These are phyloP conservation scores for Corvus moneduloides DNA, from an alignment of 2,113 vertebrate genomes.

Conservation along the genomic window DNA sequence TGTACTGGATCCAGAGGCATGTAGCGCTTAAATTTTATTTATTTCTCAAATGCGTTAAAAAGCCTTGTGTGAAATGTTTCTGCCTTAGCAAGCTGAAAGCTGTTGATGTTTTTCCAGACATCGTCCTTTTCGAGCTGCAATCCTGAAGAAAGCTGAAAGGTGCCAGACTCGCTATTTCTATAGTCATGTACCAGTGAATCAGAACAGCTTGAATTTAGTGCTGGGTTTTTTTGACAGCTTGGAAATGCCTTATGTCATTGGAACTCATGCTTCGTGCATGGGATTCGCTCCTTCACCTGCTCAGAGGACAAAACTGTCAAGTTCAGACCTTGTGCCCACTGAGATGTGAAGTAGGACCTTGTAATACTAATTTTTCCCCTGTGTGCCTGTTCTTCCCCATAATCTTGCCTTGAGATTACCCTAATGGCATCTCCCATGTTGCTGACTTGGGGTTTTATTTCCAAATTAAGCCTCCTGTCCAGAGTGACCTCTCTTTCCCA, in stretches of 20 bases:
- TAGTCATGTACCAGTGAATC: constrained; percentile 12
- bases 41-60: constrained; percentile 6
- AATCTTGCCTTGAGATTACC: neutral
- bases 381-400: neutral
- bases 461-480: neutral
- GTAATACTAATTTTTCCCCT: neutral
- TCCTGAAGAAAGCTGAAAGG: constrained; percentile 17
- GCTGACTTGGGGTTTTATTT: neutral
- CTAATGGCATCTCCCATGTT: neutral
- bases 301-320: neutral
- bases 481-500: neutral
- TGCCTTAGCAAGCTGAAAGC: constrained; percentile 2
- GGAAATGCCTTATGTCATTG: neutral
- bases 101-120: neutral
- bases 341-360: neutral
- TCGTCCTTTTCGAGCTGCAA: neutral
- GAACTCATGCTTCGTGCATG: neutral
- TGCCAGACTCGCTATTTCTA: constrained; percentile 46
- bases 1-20: neutral
- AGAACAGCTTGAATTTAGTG: constrained; percentile 33
- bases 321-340: neutral
- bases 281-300: neutral
- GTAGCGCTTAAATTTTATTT: neutral
- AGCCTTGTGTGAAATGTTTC: neutral
- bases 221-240: neutral